Base-by-base conservation (phyloP, 1,140 invertebrate genomes). In the Drosophila dunni region DNA sequence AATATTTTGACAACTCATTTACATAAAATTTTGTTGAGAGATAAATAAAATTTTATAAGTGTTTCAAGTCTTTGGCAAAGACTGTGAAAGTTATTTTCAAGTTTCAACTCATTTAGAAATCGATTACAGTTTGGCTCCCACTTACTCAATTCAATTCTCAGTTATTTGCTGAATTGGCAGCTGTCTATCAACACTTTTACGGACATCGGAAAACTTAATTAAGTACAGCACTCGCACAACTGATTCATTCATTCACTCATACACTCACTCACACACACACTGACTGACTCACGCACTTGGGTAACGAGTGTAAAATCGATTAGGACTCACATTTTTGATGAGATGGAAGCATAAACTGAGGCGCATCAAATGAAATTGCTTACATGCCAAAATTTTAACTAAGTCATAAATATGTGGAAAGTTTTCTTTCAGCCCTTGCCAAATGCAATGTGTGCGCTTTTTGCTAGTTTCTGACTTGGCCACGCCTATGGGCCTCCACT, bases 391-490 rank as follows among this genome's bases (percentile, higher is more conserved):
- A 88, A 84, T 81, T 81, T 89, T 80, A 75, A 70, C 84, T 63
- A 89, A 88, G 84, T 88, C 84, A 88, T 88, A 88, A 88, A 88
- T 88, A 88, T 81, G 50, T 73, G 73, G 57, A 73, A 85, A 83
- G 63, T 75, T 88, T 80, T 78, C 64, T 61, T 53, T 67, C 44
- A n/a, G 9, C 17, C 33, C 20, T 29, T 42, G 34, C 56, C 66
- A 89, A 88, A 50, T 88, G 84, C 84, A 89, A 84, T 79, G 84
- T 73, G 83, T 79, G 79, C 83, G 68, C 66, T 88, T 86, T 82
- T 82, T 78, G 66, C 78, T 61, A 85, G 70, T 85, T 85, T 76
- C 58, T 9, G 10, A 15, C 20, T 7, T 1, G 46, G 15, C 58
- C 33, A 34, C 44, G 45, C 58, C 44, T 15, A 15, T 29, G 8